Percentiles rank a stretch among this genome's conserved stretches.
Conservation (phyloP, 2,888 invertebrate genomes). For the Drosophila longiperda region DNA sequence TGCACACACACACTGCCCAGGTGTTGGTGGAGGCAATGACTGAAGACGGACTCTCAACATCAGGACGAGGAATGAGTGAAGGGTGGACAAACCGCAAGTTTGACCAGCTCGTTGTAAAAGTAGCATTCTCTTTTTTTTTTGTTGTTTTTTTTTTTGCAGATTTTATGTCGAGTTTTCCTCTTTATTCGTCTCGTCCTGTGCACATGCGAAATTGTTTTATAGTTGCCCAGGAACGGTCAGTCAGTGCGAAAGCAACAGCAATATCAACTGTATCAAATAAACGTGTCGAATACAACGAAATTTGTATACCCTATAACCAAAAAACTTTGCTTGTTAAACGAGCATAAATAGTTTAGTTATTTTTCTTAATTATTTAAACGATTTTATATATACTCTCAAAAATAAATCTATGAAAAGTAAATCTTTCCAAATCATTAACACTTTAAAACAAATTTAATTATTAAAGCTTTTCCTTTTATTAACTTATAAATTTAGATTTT, state of each 20-base stretch:
- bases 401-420: neutral
- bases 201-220: slow-evolving; percentile 74
- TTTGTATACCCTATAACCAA: slow-evolving; percentile 18
- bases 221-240: slow-evolving; percentile 61
- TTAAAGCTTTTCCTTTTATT: neutral
- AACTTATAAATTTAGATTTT: neutral
- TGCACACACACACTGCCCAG: slow-evolving; percentile 45
- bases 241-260: slow-evolving; percentile 41
- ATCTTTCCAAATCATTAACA: neutral
- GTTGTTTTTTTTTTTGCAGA: slow-evolving; percentile 26
- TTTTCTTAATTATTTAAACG: neutral
- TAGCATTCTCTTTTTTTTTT: slow-evolving; percentile 40
- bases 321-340: neutral
- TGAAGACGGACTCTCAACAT: slow-evolving; percentile 13
- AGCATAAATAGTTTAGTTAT: neutral
- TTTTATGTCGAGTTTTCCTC: slow-evolving; percentile 19
- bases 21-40: slow-evolving; percentile 58
- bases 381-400: neutral
- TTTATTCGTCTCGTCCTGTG: slow-evolving; percentile 31
- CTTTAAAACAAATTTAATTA: neutral
- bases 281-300: neutral
- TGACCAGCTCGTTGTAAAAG: slow-evolving; percentile 58
- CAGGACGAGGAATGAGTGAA: slow-evolving; percentile 2
- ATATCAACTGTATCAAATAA: neutral
- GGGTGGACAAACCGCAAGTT: slow-evolving; percentile 55